phyloP scores from a whole-genome alignment of 2,888 invertebrate species.

The Noctua pronuba region DNA sequence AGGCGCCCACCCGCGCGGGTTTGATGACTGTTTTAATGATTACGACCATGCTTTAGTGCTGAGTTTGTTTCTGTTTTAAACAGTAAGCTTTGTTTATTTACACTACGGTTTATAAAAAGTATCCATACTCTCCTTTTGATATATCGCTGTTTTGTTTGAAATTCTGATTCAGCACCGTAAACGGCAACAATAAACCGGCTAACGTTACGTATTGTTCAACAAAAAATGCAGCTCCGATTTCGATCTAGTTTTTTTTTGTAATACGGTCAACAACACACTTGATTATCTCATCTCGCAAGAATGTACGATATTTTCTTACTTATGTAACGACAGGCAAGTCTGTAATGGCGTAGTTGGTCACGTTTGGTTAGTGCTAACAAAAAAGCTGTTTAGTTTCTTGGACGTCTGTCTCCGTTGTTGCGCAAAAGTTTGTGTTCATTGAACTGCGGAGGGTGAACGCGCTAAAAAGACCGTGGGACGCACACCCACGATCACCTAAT shows the following conservation, averaged over 20 bases:
- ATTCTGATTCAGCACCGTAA: slow-evolving; percentile 39
- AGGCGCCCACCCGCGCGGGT: slow-evolving; percentile 75
- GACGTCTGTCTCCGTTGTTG: slow-evolving; percentile 65
- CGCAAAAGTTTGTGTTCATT: slow-evolving; percentile 74
- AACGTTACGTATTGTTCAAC: slow-evolving; percentile 62
- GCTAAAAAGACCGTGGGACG: slow-evolving; percentile 74
- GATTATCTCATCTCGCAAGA: slow-evolving; percentile 53
- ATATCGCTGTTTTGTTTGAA: slow-evolving; percentile 51
- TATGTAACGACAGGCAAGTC: slow-evolving; percentile 46
- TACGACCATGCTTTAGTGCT: slow-evolving; percentile 67
- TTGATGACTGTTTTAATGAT: slow-evolving; percentile 78
- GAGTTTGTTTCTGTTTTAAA: slow-evolving; percentile 64
- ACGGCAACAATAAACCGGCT: slow-evolving; percentile 55
- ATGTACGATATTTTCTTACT: slow-evolving; percentile 55
- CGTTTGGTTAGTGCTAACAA: slow-evolving; percentile 48
- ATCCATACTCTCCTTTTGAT: slow-evolving; percentile 44
- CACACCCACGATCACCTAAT: slow-evolving; percentile 71
- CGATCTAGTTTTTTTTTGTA: slow-evolving; percentile 67
- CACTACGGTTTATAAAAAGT: slow-evolving; percentile 46
- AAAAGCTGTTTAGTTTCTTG: slow-evolving; percentile 64
- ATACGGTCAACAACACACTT: slow-evolving; percentile 41
- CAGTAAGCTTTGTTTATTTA: slow-evolving; percentile 65
- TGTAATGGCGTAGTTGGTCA: slow-evolving; percentile 43
- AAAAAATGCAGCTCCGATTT: slow-evolving; percentile 68
- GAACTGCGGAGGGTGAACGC: slow-evolving; percentile 79